Evolutionary conservation across 1,140 invertebrate genomes (phyloP).

Genomic region (Euborellia annulipes): DNA sequence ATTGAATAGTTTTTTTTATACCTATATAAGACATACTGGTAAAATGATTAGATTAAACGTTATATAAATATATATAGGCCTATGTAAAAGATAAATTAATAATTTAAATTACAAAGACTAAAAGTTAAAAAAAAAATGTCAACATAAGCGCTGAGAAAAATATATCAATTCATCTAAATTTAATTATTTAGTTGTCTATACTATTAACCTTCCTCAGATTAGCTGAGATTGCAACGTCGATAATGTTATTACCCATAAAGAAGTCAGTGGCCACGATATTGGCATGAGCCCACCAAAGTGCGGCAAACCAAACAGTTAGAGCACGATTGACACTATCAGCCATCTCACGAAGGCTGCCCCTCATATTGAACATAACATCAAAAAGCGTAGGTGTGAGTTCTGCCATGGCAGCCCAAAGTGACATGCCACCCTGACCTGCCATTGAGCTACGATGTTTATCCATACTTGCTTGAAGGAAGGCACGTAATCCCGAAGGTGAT

Average conservation of each 20-base stretch:
- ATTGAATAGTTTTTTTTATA: no score
- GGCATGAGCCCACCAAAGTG: constrained; percentile 43
- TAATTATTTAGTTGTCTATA: no score
- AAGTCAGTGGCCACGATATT: constrained; percentile 65
- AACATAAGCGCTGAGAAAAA: no score
- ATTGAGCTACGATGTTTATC: constrained; percentile 21
- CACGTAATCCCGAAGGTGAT: constrained; percentile 31
- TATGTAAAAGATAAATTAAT: no score
- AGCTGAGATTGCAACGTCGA: constrained; percentile 46
- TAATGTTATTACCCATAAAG: constrained; percentile 58
- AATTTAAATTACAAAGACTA: no score
- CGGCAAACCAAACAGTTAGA: constrained; percentile 45
- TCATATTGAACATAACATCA: constrained; percentile 44
- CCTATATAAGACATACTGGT: no score
- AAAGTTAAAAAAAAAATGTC: no score
- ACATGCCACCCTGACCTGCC: constrained; percentile 28
- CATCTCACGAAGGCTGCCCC: constrained; percentile 45
- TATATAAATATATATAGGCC: no score
- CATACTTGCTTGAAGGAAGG: constrained; percentile 37
- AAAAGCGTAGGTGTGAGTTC: constrained; percentile 56
- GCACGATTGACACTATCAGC: constrained; percentile 51
- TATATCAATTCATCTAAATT: no score
- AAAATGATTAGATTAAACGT: no score
- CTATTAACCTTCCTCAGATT: constrained; percentile 28
- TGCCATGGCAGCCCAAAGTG: constrained; percentile 64